A percentile compares a stretch with the other conserved stretches of the same genome.
phyloP scores from a whole-genome alignment of 2,797 vertebrate genomes.

The Syndactyla subalaris region DNA sequence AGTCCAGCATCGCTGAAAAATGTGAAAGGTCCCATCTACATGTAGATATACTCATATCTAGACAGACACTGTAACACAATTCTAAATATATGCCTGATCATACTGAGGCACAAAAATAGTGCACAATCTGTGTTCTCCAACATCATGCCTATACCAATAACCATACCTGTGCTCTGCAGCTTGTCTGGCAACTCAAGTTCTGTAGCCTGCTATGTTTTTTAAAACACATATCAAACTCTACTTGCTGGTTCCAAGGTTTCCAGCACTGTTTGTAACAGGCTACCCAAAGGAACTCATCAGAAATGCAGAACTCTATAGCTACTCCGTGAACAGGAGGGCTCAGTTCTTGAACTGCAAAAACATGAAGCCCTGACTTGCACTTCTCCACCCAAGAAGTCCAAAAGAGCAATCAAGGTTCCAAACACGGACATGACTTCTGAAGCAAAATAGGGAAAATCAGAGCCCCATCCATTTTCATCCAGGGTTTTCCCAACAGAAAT shows the following conservation, averaged over 20 bases:
- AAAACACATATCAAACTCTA: neutral
- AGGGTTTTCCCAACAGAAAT: neutral
- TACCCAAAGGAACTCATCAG: neutral
- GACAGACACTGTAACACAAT: neutral
- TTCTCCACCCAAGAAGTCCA: neutral
- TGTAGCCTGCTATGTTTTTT: neutral
- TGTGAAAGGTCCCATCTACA: neutral
- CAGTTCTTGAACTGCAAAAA: neutral
- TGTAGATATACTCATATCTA: fast-evolving
- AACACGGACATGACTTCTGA: neutral
- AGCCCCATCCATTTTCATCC: neutral
- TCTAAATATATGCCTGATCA: neutral
- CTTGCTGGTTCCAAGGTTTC: neutral
- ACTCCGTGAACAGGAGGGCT: fast-evolving
- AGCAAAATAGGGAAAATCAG: neutral
- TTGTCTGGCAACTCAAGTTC: neutral
- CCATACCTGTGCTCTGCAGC: neutral
- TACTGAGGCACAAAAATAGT: neutral
- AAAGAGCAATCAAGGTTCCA: neutral
- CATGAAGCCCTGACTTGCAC: neutral
- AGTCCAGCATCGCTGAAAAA: neutral
- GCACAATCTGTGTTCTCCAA: neutral
- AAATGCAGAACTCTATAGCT: neutral
- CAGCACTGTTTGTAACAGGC: neutral
- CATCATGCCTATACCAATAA: neutral